Conservation (phyloP, 37 sponge, comb jelly and placozoan species). For the Trichoplax adhaerens region DNA sequence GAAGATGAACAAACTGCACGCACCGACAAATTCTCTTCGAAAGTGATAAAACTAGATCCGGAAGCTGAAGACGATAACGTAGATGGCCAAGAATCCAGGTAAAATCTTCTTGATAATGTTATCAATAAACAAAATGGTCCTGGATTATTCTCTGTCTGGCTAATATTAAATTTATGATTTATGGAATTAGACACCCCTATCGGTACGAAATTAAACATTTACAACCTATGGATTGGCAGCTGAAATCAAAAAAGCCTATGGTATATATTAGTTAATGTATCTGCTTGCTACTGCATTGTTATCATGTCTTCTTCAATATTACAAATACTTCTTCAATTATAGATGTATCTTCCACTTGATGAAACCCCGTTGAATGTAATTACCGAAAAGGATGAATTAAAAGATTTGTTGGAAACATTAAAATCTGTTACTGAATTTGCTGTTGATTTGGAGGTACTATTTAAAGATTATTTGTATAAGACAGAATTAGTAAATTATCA, state of each 20-base stretch:
- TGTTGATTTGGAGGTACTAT: slow-evolving; percentile 69
- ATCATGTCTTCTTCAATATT: slow-evolving; percentile 10
- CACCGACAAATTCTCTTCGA: too few species aligned
- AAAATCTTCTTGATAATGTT: too few species aligned
- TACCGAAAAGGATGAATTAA: slow-evolving; percentile 31
- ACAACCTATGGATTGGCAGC: slow-evolving; percentile 21
- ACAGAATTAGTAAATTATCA: too few species aligned
- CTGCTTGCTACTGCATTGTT: background rate
- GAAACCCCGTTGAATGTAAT: slow-evolving; percentile 55
- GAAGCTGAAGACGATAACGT: too few species aligned
- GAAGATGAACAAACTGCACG: too few species aligned
- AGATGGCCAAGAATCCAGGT: too few species aligned
- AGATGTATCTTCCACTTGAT: slow-evolving; percentile 10
- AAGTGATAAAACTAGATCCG: too few species aligned
- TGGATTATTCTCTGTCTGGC: too few species aligned
- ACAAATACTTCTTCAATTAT: slow-evolving; percentile 11
- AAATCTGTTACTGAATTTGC: slow-evolving; percentile 51
- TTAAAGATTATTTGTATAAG: background rate
- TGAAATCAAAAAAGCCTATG: slow-evolving; percentile 24
- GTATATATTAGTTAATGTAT: slow-evolving; percentile 8
- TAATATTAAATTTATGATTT: background rate
- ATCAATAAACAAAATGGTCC: too few species aligned
- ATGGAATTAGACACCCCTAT: slow-evolving; percentile 35
- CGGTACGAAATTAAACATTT: slow-evolving; percentile 33
- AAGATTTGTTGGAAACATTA: slow-evolving; percentile 29